phyloP scores from a whole-genome alignment of 2,113 vertebrate species.

The Chauna torquata region DNA sequence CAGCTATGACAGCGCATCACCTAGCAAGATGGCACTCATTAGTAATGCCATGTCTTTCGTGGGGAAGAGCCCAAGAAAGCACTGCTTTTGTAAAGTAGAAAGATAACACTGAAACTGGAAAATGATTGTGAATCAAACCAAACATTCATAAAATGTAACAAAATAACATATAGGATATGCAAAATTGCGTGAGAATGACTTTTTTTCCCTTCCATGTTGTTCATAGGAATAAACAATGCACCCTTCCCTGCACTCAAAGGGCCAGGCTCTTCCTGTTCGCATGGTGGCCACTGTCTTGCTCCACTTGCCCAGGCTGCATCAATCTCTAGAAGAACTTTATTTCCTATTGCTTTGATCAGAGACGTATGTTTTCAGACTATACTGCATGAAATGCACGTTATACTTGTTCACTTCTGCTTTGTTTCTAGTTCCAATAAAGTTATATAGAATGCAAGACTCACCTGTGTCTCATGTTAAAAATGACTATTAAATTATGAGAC shows the following conservation, averaged over 20 bases:
- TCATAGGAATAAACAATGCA: background rate
- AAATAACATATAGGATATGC: background rate
- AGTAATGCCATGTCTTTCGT: background rate
- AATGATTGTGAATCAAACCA: background rate
- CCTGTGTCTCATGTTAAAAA: background rate
- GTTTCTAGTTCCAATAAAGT: background rate
- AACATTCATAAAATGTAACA: background rate
- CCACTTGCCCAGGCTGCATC: slow-evolving; percentile 11
- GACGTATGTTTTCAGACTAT: background rate
- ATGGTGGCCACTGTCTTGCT: background rate
- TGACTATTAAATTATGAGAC: too few species aligned
- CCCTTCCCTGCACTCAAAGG: too few species aligned
- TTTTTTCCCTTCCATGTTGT: background rate
- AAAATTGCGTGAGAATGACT: background rate
- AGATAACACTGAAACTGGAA: background rate
- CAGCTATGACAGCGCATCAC: background rate
- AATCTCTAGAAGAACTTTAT: slow-evolving; percentile 12
- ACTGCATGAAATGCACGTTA: background rate
- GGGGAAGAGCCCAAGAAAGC: background rate
- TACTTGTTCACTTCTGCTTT: background rate
- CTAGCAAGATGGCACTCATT: background rate
- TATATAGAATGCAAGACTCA: background rate
- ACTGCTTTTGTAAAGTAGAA: background rate
- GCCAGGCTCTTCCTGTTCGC: background rate
- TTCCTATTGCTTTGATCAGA: slow-evolving; percentile 21